phyloP scores from a whole-genome alignment of 2,113 vertebrate species.

The Coregonus clupeaformis region DNA sequence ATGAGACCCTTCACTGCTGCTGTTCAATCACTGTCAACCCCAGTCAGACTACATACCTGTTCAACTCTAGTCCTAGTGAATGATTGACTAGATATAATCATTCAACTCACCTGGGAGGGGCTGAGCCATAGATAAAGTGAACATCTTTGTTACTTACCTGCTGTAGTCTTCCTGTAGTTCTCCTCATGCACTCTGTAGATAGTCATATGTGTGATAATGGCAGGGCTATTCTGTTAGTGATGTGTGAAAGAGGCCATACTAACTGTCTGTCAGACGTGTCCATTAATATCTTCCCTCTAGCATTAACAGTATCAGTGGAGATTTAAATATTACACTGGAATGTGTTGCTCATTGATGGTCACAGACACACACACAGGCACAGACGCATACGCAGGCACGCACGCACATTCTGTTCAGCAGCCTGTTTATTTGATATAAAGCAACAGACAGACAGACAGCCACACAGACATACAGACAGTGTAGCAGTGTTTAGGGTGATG shows the following conservation, averaged over 20 bases:
- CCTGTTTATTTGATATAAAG: conserved; percentile 62
- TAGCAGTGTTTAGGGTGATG: background rate
- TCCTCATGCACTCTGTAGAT: background rate
- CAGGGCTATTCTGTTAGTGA: background rate
- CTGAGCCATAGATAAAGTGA: conserved; percentile 1
- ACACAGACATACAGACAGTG: background rate
- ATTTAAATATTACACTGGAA: conserved; percentile 56
- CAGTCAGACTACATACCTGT: background rate
- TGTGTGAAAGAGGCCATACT: background rate
- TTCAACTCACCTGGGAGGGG: background rate
- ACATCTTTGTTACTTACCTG: conserved; percentile 29
- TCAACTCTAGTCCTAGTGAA: conserved; percentile 32
- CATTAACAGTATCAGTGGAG: background rate
- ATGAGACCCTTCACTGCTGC: background rate
- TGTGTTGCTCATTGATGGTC: background rate
- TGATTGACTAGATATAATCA: conserved; percentile 33
- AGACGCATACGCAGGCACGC: background rate
- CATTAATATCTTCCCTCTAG: conserved; percentile 8
- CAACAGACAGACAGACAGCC: conserved; percentile 7
- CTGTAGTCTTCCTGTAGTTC: background rate
- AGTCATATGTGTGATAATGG: background rate
- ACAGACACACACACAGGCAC: conserved; percentile 4
- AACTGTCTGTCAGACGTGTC: background rate
- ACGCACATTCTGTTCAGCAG: conserved; percentile 22
- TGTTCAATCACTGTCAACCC: background rate